Conservation (phyloP, 2,113 vertebrate genomes). For the Oceanodroma tethys region DNA sequence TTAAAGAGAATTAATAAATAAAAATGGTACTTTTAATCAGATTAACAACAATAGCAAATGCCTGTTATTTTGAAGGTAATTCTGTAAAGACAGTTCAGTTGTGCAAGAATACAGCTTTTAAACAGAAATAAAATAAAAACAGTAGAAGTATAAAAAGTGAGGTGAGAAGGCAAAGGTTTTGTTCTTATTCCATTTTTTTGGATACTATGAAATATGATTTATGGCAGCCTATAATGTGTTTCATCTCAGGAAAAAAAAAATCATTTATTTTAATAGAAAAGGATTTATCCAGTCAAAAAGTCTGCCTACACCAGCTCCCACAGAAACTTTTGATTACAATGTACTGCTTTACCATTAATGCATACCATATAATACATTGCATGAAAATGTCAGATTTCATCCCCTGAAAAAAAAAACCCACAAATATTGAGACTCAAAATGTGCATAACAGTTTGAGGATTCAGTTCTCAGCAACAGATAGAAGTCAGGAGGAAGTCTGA, state of each 20-base stretch:
- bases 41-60: not conserved
- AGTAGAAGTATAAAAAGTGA: not conserved
- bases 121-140: not conserved
- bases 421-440: constrained; percentile 55
- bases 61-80: not conserved
- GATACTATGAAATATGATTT: constrained; percentile 29
- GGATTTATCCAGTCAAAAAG: constrained; percentile 53
- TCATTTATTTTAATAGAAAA: constrained; percentile 57
- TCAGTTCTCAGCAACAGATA: not conserved
- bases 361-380: constrained; percentile 37
- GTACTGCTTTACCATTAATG: constrained; percentile 47
- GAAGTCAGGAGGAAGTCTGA: not conserved
- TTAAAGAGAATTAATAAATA: not conserved
- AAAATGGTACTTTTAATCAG: not conserved
- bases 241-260: constrained; percentile 41
- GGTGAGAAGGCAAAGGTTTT: not conserved
- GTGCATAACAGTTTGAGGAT: constrained; percentile 14
- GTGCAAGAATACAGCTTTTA: not conserved
- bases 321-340: constrained; percentile 60
- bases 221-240: not conserved
- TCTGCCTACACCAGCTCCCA: constrained; percentile 2
- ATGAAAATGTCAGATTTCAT: constrained; percentile 49
- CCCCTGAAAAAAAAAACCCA: constrained; percentile 15
- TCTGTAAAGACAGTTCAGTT: not conserved
- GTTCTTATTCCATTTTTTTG: not conserved